Conservation (phyloP, 2,888 invertebrate genomes). For the Leptinotarsa juncta region DNA sequence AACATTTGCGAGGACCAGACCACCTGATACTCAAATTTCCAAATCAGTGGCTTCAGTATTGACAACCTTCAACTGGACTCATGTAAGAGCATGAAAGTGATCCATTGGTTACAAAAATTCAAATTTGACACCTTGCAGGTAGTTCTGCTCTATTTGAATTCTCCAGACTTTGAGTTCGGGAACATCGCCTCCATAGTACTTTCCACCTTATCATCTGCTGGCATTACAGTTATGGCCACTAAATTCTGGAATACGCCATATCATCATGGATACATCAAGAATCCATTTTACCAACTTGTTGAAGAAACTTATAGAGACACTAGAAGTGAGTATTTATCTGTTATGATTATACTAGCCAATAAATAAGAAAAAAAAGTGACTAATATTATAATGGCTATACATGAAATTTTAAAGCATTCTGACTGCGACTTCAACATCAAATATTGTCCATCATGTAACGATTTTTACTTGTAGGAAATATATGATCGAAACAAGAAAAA, state of each 20-base stretch:
- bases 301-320: conserved; percentile 85
- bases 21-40: conserved; percentile 93
- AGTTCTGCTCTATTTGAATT: conserved; percentile 84
- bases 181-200: conserved; percentile 84
- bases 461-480: too few species aligned
- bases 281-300: conserved; percentile 88
- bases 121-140: conserved; percentile 68
- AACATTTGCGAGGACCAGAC: conserved; percentile 91
- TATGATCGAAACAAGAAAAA: too few species aligned
- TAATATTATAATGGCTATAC: too few species aligned
- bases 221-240: conserved; percentile 76
- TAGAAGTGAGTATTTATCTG: conserved; percentile 77
- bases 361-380: too few species aligned
- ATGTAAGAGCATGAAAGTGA: conserved; percentile 70
- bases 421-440: too few species aligned
- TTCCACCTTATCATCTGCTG: conserved; percentile 76
- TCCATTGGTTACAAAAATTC: background rate
- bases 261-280: conserved; percentile 84
- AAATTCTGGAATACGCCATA: conserved; percentile 78
- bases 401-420: too few species aligned
- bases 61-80: conserved; percentile 88
- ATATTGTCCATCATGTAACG: too few species aligned
- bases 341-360: too few species aligned
- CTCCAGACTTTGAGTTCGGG: conserved; percentile 77
- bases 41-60: conserved; percentile 90